Conservation (phyloP, 2,113 vertebrate genomes). For the Cephalopterus ornatus region DNA sequence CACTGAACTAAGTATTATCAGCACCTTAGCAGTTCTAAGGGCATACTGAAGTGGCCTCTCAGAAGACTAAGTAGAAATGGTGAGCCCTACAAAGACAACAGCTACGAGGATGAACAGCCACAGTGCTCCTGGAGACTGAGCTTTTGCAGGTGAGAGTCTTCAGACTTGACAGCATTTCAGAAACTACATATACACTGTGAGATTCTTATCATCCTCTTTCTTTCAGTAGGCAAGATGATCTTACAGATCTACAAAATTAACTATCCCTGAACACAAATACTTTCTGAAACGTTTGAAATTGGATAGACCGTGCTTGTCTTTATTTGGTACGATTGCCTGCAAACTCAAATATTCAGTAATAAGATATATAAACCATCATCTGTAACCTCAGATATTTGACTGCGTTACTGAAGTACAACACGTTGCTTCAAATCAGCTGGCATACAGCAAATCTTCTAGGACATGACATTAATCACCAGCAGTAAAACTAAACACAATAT, state of each 20-base stretch:
- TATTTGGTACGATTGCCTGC: neutral
- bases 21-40: neutral
- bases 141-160: neutral
- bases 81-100: neutral
- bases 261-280: neutral
- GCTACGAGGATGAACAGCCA: neutral
- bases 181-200: neutral
- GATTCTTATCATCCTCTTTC: neutral
- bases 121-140: neutral
- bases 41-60: neutral
- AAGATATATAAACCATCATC: neutral
- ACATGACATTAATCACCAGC: neutral
- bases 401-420: neutral
- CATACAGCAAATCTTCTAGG: neutral
- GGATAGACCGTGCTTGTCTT: neutral
- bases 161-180: neutral
- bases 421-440: neutral
- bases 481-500: neutral
- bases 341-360: neutral
- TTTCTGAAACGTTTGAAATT: neutral
- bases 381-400: neutral
- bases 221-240: neutral
- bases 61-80: neutral
- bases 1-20: neutral
- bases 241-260: neutral